Evolutionary conservation across 2,113 vertebrate species (phyloP).

Genomic region (Hippocampus mohnikei): DNA sequence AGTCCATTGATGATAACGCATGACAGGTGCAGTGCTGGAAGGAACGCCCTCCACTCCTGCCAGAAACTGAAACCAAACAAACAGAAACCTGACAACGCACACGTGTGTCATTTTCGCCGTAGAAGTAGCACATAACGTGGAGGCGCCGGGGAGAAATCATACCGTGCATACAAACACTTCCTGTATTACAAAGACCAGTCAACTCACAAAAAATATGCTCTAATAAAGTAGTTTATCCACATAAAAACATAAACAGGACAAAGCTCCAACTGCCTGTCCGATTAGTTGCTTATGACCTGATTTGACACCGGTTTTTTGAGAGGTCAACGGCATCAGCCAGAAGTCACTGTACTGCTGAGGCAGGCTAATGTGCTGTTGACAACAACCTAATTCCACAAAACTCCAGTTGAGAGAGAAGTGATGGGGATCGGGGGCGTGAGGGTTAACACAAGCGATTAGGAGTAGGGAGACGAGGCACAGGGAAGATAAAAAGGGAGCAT

Average conservation of each 20-base stretch:
- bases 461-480: not conserved
- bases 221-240: not conserved
- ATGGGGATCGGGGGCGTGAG: constrained; percentile 3
- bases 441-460: not conserved
- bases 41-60: too few relatives aligned
- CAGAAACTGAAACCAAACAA: too few relatives aligned
- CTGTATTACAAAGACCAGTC: too few relatives aligned
- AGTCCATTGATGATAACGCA: too few relatives aligned
- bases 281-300: constrained; percentile 40
- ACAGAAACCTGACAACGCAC: too few relatives aligned
- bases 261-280: constrained; percentile 9
- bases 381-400: constrained; percentile 71
- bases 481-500: constrained; percentile 6
- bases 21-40: too few relatives aligned
- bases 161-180: too few relatives aligned
- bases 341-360: constrained; percentile 64
- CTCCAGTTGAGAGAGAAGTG: constrained; percentile 55
- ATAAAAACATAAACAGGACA: constrained; percentile 2
- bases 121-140: too few relatives aligned
- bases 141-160: too few relatives aligned
- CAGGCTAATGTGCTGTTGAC: constrained; percentile 73
- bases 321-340: constrained; percentile 50
- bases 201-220: too few relatives aligned
- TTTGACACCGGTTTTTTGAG: constrained; percentile 29
- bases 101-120: too few relatives aligned